phyloP scores from a whole-genome alignment of 2,888 invertebrate species.

The Dermolepida albohirtum region DNA sequence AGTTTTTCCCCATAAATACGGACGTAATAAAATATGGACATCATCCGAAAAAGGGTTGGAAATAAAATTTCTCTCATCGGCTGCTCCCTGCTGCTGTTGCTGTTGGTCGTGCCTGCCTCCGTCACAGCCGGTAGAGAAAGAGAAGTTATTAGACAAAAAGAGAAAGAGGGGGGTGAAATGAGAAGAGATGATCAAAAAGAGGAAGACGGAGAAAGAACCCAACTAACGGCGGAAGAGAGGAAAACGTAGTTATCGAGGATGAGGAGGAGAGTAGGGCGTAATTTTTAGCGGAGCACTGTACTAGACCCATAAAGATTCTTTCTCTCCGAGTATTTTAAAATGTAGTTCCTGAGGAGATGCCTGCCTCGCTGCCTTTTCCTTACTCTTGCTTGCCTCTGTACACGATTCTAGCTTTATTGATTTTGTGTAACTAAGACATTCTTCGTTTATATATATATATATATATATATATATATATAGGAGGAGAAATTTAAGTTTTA shows the following conservation, averaged over 20 bases:
- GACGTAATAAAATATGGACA: slow-evolving; percentile 37
- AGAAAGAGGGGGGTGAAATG: slow-evolving; percentile 26
- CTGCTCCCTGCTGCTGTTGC: slow-evolving; percentile 18
- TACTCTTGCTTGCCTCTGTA: slow-evolving; percentile 40
- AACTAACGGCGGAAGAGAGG: slow-evolving; percentile 39
- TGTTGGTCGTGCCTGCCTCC: slow-evolving; percentile 15
- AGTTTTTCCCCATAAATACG: slow-evolving; percentile 35
- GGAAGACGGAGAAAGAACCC: slow-evolving; percentile 38
- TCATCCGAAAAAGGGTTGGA: slow-evolving; percentile 37
- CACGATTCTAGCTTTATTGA: slow-evolving; percentile 63
- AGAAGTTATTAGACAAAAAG: slow-evolving; percentile 33
- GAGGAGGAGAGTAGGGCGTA: slow-evolving; percentile 35
- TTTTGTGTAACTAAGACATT: slow-evolving; percentile 66
- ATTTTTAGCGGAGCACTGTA: slow-evolving; percentile 47
- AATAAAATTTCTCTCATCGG: slow-evolving; percentile 39
- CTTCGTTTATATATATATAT: slow-evolving; percentile 53
- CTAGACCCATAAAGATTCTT: slow-evolving; percentile 48
- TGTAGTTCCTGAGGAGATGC: slow-evolving; percentile 60
- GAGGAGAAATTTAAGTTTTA: slow-evolving; percentile 64
- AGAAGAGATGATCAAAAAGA: slow-evolving; percentile 38
- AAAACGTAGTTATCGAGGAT: slow-evolving; percentile 36
- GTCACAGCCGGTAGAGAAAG: slow-evolving; percentile 22
- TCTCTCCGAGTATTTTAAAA: slow-evolving; percentile 60
- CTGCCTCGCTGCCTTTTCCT: slow-evolving; percentile 50
- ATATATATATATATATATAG: slow-evolving; percentile 46